phyloP scores from a whole-genome alignment of 2,113 vertebrate genomes.

The Alaudala cheleensis region DNA sequence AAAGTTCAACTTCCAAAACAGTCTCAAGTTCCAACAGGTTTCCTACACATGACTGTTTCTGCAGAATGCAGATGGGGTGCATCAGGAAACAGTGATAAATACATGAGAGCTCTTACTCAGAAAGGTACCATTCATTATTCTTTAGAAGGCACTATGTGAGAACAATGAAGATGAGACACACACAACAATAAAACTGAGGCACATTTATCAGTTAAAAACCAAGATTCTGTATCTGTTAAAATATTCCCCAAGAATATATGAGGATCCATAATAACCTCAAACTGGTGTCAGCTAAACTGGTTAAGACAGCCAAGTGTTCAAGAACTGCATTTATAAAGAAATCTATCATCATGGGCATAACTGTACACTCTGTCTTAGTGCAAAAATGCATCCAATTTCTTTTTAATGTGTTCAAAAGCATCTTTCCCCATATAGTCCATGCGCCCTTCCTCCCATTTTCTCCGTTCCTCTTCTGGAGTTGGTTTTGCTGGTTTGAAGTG shows the following conservation, averaged over 20 bases:
- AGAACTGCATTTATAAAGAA: not conserved
- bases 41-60: not conserved
- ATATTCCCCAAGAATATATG: not conserved
- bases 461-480: constrained; percentile 66
- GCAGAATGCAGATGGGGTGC: not conserved
- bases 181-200: not conserved
- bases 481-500: constrained; percentile 43
- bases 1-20: not conserved
- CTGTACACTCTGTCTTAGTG: constrained; percentile 30
- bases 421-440: constrained; percentile 85
- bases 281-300: not conserved
- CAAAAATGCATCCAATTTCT: constrained; percentile 82
- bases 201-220: not conserved
- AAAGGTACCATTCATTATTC: not conserved
- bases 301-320: not conserved
- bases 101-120: not conserved
- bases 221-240: not conserved
- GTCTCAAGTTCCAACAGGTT: not conserved
- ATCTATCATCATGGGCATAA: not conserved
- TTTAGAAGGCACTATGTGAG: constrained; percentile 32
- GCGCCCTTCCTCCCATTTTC: constrained; percentile 79
- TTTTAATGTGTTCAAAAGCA: constrained; percentile 76
- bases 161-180: not conserved
- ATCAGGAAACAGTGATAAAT: not conserved
- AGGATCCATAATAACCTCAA: not conserved